These are phyloP conservation scores for Drosophila subsilvestris DNA, from an alignment of 2,888 invertebrate species.

Conservation along the genomic window DNA sequence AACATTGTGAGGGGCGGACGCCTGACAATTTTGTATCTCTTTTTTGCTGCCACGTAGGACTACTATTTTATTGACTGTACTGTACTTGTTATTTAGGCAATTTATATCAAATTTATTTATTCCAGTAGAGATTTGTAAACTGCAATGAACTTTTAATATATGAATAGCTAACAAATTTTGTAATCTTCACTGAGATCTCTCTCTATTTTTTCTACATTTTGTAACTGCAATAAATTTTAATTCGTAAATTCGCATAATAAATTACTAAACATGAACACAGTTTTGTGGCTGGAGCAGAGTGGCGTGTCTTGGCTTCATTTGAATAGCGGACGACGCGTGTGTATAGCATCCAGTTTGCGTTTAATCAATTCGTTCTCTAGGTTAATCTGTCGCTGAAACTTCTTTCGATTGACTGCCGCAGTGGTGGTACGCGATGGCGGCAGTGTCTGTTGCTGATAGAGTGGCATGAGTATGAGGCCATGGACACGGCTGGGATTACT, in stretches of 20 bases:
- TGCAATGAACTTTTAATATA: constrained; percentile 1
- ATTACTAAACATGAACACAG: constrained; percentile 50
- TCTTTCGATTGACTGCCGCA: constrained; percentile 85
- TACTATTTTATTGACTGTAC: background rate
- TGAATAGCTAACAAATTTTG: background rate
- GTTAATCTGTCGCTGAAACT: constrained; percentile 86
- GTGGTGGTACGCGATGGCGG: constrained; percentile 69
- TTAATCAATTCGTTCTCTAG: constrained; percentile 86
- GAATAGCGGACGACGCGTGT: constrained; percentile 62
- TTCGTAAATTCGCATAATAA: constrained; percentile 69
- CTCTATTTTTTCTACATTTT: constrained; percentile 22
- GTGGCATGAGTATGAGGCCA: too few species aligned
- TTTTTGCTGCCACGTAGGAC: background rate
- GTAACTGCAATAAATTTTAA: constrained; percentile 75
- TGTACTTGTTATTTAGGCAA: constrained; percentile 7
- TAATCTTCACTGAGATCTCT: background rate
- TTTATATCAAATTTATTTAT: background rate
- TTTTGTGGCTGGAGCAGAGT: constrained; percentile 9
- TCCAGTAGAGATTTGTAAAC: background rate
- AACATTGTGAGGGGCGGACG: constrained; percentile 35
- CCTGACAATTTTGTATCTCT: background rate
- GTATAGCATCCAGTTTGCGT: constrained; percentile 82
- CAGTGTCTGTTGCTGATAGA: constrained; percentile 36
- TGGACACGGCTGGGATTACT: background rate
- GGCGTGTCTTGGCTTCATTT: constrained; percentile 45